These are phyloP conservation scores for Oreochromis tanganicae DNA, from an alignment of 2,113 vertebrate genomes.

Conservation along the genomic window DNA sequence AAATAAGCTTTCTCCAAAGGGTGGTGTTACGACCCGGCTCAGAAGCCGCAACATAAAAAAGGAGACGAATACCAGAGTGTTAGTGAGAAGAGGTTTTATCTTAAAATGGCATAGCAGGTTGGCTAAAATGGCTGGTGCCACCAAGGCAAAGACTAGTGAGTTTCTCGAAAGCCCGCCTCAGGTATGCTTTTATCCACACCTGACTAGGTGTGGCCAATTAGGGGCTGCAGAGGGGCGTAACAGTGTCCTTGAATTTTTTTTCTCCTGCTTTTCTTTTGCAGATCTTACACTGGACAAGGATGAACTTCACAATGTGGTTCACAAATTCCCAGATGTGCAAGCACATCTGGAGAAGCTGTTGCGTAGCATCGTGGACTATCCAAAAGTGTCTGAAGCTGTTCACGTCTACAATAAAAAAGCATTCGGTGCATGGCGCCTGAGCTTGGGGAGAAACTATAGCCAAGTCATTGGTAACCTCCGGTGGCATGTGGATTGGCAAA, in stretches of 20 bases:
- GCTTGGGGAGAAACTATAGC: slow-evolving; percentile 81
- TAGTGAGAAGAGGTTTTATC: background rate
- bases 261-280: slow-evolving; percentile 54
- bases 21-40: too few species aligned
- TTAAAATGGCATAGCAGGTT: background rate
- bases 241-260: background rate
- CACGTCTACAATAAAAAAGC: slow-evolving; percentile 83
- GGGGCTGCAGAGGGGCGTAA: background rate
- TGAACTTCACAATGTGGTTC: slow-evolving; percentile 82
- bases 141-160: background rate
- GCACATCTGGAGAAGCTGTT: slow-evolving; percentile 78
- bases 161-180: background rate
- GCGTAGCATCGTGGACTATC: slow-evolving; percentile 81
- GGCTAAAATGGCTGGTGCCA: background rate
- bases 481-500: slow-evolving; percentile 92
- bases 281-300: slow-evolving; percentile 84
- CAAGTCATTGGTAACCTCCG: slow-evolving; percentile 83
- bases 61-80: background rate
- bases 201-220: background rate
- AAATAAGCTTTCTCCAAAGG: background rate
- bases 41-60: background rate
- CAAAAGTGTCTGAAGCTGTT: slow-evolving; percentile 80
- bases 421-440: slow-evolving; percentile 82
- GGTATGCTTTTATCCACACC: background rate
- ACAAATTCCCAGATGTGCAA: slow-evolving; percentile 70